Base-by-base conservation (phyloP, 2,797 vertebrate species). In the Protosalanx chinensis region DNA sequence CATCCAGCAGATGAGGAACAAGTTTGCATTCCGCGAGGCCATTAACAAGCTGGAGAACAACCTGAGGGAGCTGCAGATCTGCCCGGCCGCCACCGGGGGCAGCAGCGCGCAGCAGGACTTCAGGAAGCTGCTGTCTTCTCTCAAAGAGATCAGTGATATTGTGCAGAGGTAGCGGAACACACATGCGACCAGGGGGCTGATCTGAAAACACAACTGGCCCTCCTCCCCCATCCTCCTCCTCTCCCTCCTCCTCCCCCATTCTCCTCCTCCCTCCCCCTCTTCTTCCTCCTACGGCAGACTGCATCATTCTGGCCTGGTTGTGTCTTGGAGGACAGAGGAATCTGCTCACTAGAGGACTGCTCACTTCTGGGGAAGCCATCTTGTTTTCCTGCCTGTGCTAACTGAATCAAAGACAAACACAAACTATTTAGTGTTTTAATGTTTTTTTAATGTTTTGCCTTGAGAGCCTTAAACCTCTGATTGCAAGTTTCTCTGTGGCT, bases 1-100 rank as follows among this genome's bases (percentile, higher is more conserved):
- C 87, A 99, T 99, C 85, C 97, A 98, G 89, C 98, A 99, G 84
- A 99, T 98, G 97, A 91, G 98, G 84, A 99, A 98, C 89, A 99
- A 98, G 82, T 99, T 99, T 4, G 94, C 97, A 23, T 99, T 99
- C 85, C 93, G 97, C 0, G 98, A 99, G 87, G 97, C 98, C 82
- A 98, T 99, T 92, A 98, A 97, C 92, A 99, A 98, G 85, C 93
- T 99, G 72, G 98, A 99, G 91, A 94, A 83, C 68, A 97, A 91
- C 82, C 92, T 99, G 27, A 91, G 98, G 0, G 95, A 98, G 91
- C 93, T 99, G 30, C 98, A 99, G 84, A 98, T 99, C 87, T 99
- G 97, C 90, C 97, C 98, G 0, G 89, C 93, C 0, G 91, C 93
- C 0, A 95, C 94, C 0, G 93, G 93, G 70, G 95, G 96, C 18